Conservation (phyloP, 2,888 invertebrate species). For the Opisthograptis luteolata region DNA sequence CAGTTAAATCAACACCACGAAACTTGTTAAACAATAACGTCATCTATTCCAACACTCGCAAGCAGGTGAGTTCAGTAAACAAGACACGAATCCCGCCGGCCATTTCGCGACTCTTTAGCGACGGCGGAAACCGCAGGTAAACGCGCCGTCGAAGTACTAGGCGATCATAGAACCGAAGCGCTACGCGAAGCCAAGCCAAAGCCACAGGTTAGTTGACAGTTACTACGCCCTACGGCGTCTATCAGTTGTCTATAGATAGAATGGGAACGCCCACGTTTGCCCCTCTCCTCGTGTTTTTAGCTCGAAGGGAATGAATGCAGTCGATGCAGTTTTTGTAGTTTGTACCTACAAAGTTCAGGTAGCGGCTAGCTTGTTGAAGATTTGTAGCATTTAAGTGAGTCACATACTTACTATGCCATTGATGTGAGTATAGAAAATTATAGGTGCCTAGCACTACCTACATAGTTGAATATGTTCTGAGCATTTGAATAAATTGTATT, state of each 20-base stretch:
- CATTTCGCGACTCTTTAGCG: slow-evolving; percentile 7
- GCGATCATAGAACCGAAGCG: slow-evolving; percentile 52
- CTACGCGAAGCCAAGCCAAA: slow-evolving; percentile 12
- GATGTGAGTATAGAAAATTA: too few relatives aligned
- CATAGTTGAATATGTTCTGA: too few relatives aligned
- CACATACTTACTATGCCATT: too few relatives aligned
- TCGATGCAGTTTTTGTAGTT: slow-evolving; percentile 36
- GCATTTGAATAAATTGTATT: too few relatives aligned
- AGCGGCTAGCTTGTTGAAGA: neutral
- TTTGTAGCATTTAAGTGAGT: too few relatives aligned
- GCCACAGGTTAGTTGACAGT: slow-evolving; percentile 25
- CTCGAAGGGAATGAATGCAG: slow-evolving; percentile 29
- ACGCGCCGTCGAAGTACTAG: slow-evolving; percentile 63
- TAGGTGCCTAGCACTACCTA: too few relatives aligned
- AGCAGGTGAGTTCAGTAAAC: slow-evolving; percentile 2
- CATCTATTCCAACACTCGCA: neutral
- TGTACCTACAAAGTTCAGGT: slow-evolving; percentile 28
- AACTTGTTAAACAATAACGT: slow-evolving; percentile 8
- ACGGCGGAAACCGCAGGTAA: slow-evolving; percentile 52
- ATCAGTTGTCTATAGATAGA: slow-evolving; percentile 20
- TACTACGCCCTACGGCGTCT: slow-evolving; percentile 22
- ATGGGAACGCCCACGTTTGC: slow-evolving; percentile 62
- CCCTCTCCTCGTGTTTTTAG: slow-evolving; percentile 49
- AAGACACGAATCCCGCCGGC: slow-evolving; percentile 4
- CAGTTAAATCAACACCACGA: neutral